Base-by-base conservation (phyloP, 2,888 invertebrate genomes). In the Ptychoptera albimana region DNA sequence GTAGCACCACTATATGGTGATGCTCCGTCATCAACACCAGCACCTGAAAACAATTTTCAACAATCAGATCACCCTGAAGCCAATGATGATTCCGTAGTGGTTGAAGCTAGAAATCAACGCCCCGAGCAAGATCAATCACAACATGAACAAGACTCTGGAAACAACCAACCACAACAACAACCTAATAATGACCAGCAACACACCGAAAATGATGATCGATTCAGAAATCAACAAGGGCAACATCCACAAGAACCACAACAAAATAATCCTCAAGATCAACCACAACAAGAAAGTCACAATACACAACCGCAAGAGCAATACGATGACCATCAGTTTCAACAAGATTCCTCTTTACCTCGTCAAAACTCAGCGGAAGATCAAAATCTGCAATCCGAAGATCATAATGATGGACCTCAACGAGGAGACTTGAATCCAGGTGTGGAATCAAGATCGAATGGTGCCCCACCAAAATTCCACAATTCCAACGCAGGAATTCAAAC, bases 221-320 rank as follows among this genome's bases (percentile, higher is more conserved):
- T 60, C 7, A 60, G 59, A 0, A 54, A 37, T 14, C 30, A 12
- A 44, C 47, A 2, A 45, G 46, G 1, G 50, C 45, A 50, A 54
- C 36, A 53, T 58, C 42, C 58, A 58, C 43, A 59, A 60, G 36
- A 58, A 58, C 42, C 60, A 57, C 47, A 60, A 60, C 52, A 54
- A 59, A 31, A 54, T 54, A 3, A 11, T 2, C 32, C 4, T 11
- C 6, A 32, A 32, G 6, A 32, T 7, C 32, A 9, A 32, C 9
- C n/a, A 2, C 9, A 9, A 7, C 32, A 4, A 3, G 11, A 32
- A 8, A 9, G 9, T 32, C 4, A 8, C 4, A 8, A 10, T 49
- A 45, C 55, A 34, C 53, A 57, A 7, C 37, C 49, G 0, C 58
- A 58, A 35, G 58, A 60, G 0, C 54, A 60, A 4, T 40, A 61